Base-by-base conservation (phyloP, 2,888 invertebrate species). In the Lasioglossum villosulum region DNA sequence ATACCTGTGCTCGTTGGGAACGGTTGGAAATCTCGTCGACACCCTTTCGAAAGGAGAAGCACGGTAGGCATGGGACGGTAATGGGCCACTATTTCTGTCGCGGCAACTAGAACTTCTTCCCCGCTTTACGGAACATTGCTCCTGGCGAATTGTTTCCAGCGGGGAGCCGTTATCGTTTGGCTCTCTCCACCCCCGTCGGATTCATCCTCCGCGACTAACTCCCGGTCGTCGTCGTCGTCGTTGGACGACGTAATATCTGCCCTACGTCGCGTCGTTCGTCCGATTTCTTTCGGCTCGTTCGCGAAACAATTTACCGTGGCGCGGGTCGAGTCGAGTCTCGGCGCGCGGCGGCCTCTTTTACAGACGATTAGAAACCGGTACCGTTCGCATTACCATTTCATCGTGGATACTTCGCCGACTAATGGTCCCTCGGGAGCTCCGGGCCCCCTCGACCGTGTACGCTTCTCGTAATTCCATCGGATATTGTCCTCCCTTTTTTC, bases 51-150 rank as follows among this genome's bases (percentile, higher is more conserved):
- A 85, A 88, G 34, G 37, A 68, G 83, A 77, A 77, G 63, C 80
- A 78, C 77, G 76, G 82, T 19, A 71, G 52, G 75, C 83, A 80
- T 75, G 73, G 81, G 80, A 80, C 83, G 81, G 82, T 90, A 89
- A 90, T 85, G 88, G 90, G 86, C 83, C 86, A 78, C 86, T 89
- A 90, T 90, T 91, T 90, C 87, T 89, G 88, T 86, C 90, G 84
- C 77, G 90, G 83, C 86, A 83, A 90, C 88, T 90, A 84, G 84
- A 91, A 91, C 89, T 91, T 90, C 87, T 89, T 91, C 86, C 85
- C 84, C 87, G 82, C 88, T 91, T 90, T 91, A 90, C 91, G 89
- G 89, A 75, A 90, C 91, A 90, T 90, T 90, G 90, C 88, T 79
- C 82, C 86, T 66, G 63, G 88, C 87, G 90, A 90, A 90, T 90